phyloP scores from a whole-genome alignment of 2,888 invertebrate genomes.

The Eristalinus sepulchralis region DNA sequence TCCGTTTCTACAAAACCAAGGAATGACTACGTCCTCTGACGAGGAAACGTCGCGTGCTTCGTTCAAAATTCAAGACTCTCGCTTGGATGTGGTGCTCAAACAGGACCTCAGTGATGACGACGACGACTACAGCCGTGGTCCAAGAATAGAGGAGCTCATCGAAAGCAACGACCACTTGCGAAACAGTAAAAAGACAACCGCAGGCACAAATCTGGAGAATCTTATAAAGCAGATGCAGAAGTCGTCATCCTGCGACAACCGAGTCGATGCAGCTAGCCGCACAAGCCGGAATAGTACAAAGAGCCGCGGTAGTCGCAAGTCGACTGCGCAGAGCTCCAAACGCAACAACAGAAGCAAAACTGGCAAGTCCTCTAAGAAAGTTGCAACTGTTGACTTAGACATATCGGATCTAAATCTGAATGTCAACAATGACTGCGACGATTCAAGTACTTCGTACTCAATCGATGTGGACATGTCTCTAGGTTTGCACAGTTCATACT shows the following conservation, averaged over 20 bases:
- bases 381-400: slow-evolving; percentile 72
- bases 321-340: slow-evolving; percentile 71
- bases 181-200: slow-evolving; percentile 73
- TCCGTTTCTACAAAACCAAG: slow-evolving; percentile 80
- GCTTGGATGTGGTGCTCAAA: slow-evolving; percentile 79
- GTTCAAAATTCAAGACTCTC: slow-evolving; percentile 79
- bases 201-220: slow-evolving; percentile 74
- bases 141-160: slow-evolving; percentile 75
- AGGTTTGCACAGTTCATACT: slow-evolving; percentile 81
- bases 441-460: slow-evolving; percentile 79
- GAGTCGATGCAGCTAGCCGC: slow-evolving; percentile 69
- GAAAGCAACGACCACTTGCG: slow-evolving; percentile 67
- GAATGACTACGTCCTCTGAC: slow-evolving; percentile 80
- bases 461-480: slow-evolving; percentile 81
- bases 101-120: slow-evolving; percentile 77
- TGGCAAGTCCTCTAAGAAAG: slow-evolving; percentile 68
- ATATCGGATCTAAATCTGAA: slow-evolving; percentile 78
- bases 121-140: slow-evolving; percentile 68
- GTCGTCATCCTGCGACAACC: slow-evolving; percentile 69
- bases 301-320: slow-evolving; percentile 79
- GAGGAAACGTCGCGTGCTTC: slow-evolving; percentile 80
- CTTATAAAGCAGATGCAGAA: slow-evolving; percentile 77
- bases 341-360: slow-evolving; percentile 62
- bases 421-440: slow-evolving; percentile 72
- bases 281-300: slow-evolving; percentile 75